Evolutionary conservation across 35 echinoderm and acorn worm genomes (phyloP).

Genomic region (Eucidaris tribuloides): DNA sequence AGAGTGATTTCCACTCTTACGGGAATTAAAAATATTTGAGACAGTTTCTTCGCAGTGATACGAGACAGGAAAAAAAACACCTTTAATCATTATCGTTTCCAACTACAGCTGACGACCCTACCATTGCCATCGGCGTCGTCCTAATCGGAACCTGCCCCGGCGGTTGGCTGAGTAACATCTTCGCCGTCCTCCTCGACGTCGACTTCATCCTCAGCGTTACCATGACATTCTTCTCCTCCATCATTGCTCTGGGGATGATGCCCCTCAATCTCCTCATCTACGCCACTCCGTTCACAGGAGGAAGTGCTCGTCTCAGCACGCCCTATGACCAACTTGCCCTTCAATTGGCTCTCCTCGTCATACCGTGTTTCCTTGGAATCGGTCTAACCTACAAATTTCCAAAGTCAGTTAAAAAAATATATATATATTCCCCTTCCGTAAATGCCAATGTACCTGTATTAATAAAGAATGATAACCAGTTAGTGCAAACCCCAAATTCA

Average conservation of each 20-base stretch:
- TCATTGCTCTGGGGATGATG: constrained; percentile 89
- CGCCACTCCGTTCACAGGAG: constrained; percentile 26
- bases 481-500: no score
- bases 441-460: no score
- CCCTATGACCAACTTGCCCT: constrained; percentile 63
- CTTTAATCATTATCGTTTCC: background rate
- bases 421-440: no score
- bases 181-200: constrained; percentile 70
- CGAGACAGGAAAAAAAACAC: no score
- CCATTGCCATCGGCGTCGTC: constrained; percentile 59
- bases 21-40: no score
- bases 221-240: constrained; percentile 88
- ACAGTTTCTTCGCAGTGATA: no score
- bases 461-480: no score
- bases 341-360: constrained; percentile 37
- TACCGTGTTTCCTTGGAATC: constrained; percentile 67
- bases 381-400: constrained; percentile 42
- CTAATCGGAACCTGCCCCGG: constrained; percentile 83
- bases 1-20: no score
- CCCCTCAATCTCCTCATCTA: constrained; percentile 87
- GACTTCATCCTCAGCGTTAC: constrained; percentile 86
- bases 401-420: constrained; percentile 42
- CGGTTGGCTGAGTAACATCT: constrained; percentile 77
- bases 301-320: constrained; percentile 37
- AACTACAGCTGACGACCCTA: background rate